These are phyloP conservation scores for Caradrina kadenii DNA, from an alignment of 2,888 invertebrate species.

Conservation along the genomic window DNA sequence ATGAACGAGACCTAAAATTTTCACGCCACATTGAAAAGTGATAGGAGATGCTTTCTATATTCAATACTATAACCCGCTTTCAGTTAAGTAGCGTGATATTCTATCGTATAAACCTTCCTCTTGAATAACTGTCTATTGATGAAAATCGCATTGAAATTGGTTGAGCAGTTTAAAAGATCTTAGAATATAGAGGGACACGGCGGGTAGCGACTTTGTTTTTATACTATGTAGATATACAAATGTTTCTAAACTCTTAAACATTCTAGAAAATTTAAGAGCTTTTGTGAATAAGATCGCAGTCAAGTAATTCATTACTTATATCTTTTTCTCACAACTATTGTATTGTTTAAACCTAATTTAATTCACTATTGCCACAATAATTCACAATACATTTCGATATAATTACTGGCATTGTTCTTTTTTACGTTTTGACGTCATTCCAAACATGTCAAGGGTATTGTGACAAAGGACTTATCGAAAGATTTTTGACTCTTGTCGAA, in stretches of 20 bases:
- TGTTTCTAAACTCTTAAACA: neutral
- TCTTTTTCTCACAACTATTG: conserved; percentile 43
- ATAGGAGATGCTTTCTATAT: too few species aligned
- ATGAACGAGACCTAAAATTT: too few species aligned
- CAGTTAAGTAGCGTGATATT: too few species aligned
- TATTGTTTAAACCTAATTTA: conserved; percentile 32
- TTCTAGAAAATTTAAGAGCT: neutral
- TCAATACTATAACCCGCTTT: too few species aligned
- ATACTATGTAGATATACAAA: too few species aligned
- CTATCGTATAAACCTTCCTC: too few species aligned
- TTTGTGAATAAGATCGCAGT: conserved; percentile 28
- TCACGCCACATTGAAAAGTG: too few species aligned
- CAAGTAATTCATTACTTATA: conserved; percentile 45
- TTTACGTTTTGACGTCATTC: conserved; percentile 38
- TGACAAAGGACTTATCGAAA: conserved; percentile 3
- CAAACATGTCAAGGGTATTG: conserved; percentile 40
- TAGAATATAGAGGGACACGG: too few species aligned
- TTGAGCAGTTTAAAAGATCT: too few species aligned
- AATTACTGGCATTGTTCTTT: conserved; percentile 35
- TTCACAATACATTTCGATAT: conserved; percentile 33
- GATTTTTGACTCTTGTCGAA: conserved; percentile 2
- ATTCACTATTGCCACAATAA: conserved; percentile 21
- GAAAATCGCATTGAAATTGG: too few species aligned
- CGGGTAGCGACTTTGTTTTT: too few species aligned
- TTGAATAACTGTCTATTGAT: too few species aligned